These are phyloP conservation scores for Lepidurus arcticus DNA, from an alignment of 1,140 invertebrate genomes.

Conservation along the genomic window DNA sequence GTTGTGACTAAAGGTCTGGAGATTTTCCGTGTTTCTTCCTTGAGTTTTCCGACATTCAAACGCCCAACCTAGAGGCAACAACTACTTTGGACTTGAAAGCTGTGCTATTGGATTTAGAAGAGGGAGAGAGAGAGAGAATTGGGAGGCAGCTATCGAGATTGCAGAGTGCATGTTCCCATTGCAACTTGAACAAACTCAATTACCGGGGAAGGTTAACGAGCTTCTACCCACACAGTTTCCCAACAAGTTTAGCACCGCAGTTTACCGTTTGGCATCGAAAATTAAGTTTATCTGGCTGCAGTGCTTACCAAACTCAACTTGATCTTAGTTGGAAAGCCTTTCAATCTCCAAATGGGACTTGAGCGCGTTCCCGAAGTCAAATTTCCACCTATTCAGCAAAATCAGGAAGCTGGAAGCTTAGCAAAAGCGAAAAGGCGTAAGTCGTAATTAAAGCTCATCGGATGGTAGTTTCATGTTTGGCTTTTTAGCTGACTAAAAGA, in stretches of 20 bases:
- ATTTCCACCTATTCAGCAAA: slow-evolving; percentile 19
- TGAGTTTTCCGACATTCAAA: not conserved
- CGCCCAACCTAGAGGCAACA: not conserved
- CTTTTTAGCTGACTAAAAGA: not conserved
- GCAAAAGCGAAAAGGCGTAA: not conserved
- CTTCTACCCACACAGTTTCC: slow-evolving; percentile 16
- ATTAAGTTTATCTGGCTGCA: not conserved
- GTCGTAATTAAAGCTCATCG: slow-evolving; percentile 2
- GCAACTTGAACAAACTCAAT: slow-evolving; percentile 18
- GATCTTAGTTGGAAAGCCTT: not conserved
- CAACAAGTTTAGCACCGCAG: slow-evolving; percentile 9
- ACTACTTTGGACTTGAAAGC: slow-evolving; percentile 5
- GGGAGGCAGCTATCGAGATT: not conserved
- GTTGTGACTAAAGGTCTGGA: not conserved
- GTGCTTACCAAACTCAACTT: not conserved
- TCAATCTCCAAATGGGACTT: slow-evolving; percentile 9
- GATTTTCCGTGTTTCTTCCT: not conserved
- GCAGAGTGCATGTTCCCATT: not conserved
- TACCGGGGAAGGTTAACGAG: slow-evolving; percentile 9
- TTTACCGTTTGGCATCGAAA: slow-evolving; percentile 21
- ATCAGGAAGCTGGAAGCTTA: not conserved
- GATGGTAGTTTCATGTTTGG: not conserved
- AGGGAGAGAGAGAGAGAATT: not conserved
- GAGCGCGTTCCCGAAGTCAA: not conserved
- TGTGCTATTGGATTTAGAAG: not conserved